Evolutionary conservation across 2,113 vertebrate species (phyloP), one percentile per base, ranked within the genome.

Genomic region (Trinectes maculatus): DNA sequence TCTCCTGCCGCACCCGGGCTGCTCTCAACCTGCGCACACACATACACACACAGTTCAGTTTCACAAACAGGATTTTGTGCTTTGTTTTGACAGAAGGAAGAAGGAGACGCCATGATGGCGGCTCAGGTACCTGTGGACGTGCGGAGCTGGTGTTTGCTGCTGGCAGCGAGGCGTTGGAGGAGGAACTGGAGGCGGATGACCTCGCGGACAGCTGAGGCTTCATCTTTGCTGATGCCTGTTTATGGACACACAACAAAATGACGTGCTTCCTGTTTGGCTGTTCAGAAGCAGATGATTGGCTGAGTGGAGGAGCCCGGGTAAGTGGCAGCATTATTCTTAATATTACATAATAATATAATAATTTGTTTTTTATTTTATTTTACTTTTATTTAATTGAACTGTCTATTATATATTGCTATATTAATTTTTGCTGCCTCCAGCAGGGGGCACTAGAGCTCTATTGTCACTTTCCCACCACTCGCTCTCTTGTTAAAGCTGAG

Each of bases 171-270:
- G 59, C 5, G 40, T 39, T 70, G 24, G 88, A 91, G 1, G 82
- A 87, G 48, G 76, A n/a, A 1, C 59, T 89, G 69, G 88, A 90
- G 9, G 55, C 44, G 0, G 85, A 69, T 0, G 77, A 74, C 44
- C 87, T 90, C 59, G 71, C 73, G 0, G 86, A 84, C 8, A 49
- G 59, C 46, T 71, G 78, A 10, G 77, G 24, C 58, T 76, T 75
- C 33, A 7, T 3, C 59, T 71, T 33, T 25, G 19, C 43, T n/a
- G 74, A 44, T 5, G 19, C 48, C 81, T 84, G 72, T 31, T 56
- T 7, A 42, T 3, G 1, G 19, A 52, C n/a, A 31, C 19, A 52
- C n/a, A 16, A 39, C 8, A 39, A 39, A 39, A 39, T 4, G 5
- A 39, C 13, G 13, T 39, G n/a, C n/a, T n/a, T n/a, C n/a, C 37